Conservation (phyloP, 2,113 vertebrate genomes). For the Lagopus leucura region DNA sequence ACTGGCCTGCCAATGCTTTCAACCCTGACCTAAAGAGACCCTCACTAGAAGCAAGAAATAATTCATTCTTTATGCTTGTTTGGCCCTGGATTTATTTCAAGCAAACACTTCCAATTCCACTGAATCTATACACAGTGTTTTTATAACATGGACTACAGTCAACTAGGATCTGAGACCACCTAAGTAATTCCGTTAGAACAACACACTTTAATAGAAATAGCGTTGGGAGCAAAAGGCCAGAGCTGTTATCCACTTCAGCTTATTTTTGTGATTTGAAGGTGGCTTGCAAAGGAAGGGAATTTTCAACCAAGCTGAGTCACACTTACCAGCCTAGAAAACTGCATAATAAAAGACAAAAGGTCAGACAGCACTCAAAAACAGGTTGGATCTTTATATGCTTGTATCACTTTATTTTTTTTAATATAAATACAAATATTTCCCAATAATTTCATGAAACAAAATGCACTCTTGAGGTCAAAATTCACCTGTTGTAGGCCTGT, state of each 20-base stretch:
- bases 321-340: constrained; percentile 9
- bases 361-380: not conserved
- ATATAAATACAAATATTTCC: not conserved
- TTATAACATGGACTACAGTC: constrained; percentile 42
- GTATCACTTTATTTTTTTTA: not conserved
- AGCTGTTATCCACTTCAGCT: constrained; percentile 40
- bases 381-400: not conserved
- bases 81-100: constrained; percentile 59
- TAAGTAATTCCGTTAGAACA: constrained; percentile 61
- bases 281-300: not conserved
- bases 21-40: constrained; percentile 67
- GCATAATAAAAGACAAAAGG: constrained; percentile 1
- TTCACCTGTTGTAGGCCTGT: not conserved
- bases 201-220: constrained; percentile 17
- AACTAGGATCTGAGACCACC: constrained; percentile 53
- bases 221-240: constrained; percentile 55
- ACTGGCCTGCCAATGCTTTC: constrained; percentile 12
- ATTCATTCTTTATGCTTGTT: constrained; percentile 73
- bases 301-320: constrained; percentile 1
- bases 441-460: not conserved
- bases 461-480: not conserved
- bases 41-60: constrained; percentile 71
- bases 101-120: constrained; percentile 55
- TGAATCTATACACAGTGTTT: constrained; percentile 51
- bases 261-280: constrained; percentile 21